Conservation (phyloP, 35 echinoderm and acorn worm genomes). For the Anneissia japonica region DNA sequence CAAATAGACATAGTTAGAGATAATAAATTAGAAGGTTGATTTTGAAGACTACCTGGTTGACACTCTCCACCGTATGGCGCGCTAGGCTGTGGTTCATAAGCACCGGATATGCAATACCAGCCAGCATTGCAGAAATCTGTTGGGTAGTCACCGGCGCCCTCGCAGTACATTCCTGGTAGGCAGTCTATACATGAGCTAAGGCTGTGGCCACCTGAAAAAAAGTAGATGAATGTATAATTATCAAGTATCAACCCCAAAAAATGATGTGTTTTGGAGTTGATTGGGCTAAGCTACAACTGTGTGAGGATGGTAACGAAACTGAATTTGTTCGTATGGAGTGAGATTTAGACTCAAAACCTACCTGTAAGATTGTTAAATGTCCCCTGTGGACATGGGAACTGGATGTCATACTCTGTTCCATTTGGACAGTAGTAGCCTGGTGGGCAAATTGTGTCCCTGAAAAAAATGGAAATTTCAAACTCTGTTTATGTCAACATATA, state of each 20-base stretch:
- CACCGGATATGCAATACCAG: conserved; percentile 80
- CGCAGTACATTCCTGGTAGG: conserved; percentile 65
- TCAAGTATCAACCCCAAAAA: background rate
- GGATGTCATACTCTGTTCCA: conserved; percentile 72
- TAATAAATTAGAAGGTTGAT: no score
- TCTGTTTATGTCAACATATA: no score
- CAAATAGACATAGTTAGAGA: no score
- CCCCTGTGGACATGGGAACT: conserved; percentile 66
- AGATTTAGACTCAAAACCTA: conserved; percentile 2
- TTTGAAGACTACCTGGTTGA: conserved; percentile 68
- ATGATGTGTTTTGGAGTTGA: background rate
- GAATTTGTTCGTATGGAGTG: background rate
- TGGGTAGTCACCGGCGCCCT: conserved; percentile 66
- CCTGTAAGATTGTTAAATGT: conserved; percentile 93
- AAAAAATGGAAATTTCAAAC: conserved; percentile 20
- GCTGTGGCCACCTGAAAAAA: conserved; percentile 62
- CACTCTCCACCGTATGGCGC: conserved; percentile 67
- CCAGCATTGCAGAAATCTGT: conserved; percentile 74
- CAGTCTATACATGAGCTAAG: conserved; percentile 61
- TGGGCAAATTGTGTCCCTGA: conserved; percentile 75
- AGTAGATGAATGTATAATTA: no score
- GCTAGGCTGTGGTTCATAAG: conserved; percentile 61
- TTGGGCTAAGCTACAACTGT: background rate
- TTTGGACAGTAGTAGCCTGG: conserved; percentile 82
- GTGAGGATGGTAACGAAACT: background rate